Percentiles rank a stretch among this genome's conserved stretches.
Conservation (phyloP, 2,888 invertebrate species). For the Disparrhopalites patrizii region DNA sequence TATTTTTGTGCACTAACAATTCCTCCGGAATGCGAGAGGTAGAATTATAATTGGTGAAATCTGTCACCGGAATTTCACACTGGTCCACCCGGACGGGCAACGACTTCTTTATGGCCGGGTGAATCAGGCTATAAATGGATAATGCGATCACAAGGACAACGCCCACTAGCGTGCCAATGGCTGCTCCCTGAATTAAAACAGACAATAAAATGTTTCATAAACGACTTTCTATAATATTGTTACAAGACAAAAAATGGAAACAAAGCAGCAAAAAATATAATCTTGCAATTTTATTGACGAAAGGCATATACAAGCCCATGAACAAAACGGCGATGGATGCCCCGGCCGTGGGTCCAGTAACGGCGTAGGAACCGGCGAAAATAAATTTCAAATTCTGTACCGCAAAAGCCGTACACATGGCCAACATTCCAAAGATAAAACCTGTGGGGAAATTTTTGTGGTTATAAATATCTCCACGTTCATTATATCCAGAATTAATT, state of each 20-base stretch:
- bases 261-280: not conserved
- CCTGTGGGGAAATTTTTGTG: conserved; percentile 5
- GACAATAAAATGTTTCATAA: not conserved
- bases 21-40: not conserved
- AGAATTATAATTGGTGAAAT: not conserved
- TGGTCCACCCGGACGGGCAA: conserved; percentile 6
- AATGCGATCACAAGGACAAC: not conserved
- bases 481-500: not conserved
- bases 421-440: conserved; percentile 1
- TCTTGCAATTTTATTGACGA: conserved; percentile 40
- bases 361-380: conserved; percentile 16
- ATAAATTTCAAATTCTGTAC: conserved; percentile 39
- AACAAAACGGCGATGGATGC: conserved; percentile 39
- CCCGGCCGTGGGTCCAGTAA: conserved; percentile 32
- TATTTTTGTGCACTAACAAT: not conserved
- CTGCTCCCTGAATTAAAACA: conserved; percentile 32
- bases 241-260: not conserved
- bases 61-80: not conserved
- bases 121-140: conserved; percentile 1
- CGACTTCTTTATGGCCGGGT: not conserved
- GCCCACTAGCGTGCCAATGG: conserved; percentile 29
- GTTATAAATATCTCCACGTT: too few species aligned
- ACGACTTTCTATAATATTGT: not conserved
- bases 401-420: conserved; percentile 35
- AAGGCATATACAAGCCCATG: conserved; percentile 44